phyloP scores from a whole-genome alignment of 2,888 invertebrate genomes.

The Bombyx huttoni region DNA sequence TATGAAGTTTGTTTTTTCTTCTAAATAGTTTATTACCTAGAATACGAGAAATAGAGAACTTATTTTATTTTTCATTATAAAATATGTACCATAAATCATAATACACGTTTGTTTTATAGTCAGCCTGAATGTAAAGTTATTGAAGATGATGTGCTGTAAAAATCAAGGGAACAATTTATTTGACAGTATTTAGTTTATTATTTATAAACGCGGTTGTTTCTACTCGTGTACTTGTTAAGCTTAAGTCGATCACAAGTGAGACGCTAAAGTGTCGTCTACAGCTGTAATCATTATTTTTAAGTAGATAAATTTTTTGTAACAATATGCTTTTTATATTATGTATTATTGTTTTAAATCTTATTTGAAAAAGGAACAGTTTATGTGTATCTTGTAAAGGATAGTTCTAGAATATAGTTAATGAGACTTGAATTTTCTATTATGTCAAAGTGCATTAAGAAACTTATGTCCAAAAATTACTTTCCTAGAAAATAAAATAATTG shows the following conservation, averaged over 20 bases:
- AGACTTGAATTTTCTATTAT: slow-evolving; percentile 9
- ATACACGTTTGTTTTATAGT: too few species aligned
- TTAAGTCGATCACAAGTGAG: not conserved
- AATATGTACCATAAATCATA: too few species aligned
- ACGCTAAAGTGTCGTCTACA: not conserved
- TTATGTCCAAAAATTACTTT: not conserved
- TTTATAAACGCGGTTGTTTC: slow-evolving; percentile 5
- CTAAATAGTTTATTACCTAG: too few species aligned
- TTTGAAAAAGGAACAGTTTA: slow-evolving; percentile 5
- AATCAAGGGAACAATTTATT: slow-evolving; percentile 14
- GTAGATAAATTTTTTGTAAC: slow-evolving; percentile 5
- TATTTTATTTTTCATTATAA: too few species aligned
- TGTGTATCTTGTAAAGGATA: slow-evolving; percentile 1
- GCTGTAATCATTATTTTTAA: not conserved
- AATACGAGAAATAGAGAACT: too few species aligned
- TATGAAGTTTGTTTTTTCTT: too few species aligned
- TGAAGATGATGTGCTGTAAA: not conserved
- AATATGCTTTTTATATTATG: not conserved
- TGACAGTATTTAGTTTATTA: slow-evolving; percentile 24
- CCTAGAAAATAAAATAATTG: not conserved
- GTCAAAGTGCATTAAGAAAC: not conserved
- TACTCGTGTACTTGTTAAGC: slow-evolving; percentile 3
- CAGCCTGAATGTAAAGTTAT: not conserved
- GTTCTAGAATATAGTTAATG: slow-evolving; percentile 11
- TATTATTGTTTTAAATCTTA: slow-evolving; percentile 12